Evolutionary conservation across 2,113 vertebrate species (phyloP).

Genomic region (Origma solitaria): DNA sequence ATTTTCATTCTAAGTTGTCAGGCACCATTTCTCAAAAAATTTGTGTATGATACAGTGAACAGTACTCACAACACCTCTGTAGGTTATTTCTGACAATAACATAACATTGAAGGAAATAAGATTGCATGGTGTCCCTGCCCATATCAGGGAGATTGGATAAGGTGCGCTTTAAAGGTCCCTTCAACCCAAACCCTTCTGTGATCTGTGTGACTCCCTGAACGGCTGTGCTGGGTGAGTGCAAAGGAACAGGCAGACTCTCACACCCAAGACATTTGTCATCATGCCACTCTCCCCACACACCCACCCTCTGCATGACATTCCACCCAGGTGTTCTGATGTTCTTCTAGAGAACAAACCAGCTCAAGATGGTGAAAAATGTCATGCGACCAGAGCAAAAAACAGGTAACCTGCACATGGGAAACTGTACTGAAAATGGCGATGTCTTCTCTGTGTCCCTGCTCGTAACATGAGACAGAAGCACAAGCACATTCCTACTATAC

Average conservation of each 20-base stretch:
- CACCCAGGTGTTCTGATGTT: background rate
- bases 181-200: background rate
- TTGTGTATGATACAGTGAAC: background rate
- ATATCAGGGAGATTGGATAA: background rate
- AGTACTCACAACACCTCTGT: background rate
- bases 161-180: background rate
- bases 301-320: background rate
- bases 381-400: background rate
- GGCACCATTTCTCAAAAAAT: background rate
- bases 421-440: background rate
- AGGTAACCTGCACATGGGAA: background rate
- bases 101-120: background rate
- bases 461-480: background rate
- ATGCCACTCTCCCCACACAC: background rate
- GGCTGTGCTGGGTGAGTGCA: background rate
- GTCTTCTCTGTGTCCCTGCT: background rate
- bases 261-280: background rate
- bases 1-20: background rate
- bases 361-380: background rate
- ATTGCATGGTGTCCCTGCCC: fast-evolving
- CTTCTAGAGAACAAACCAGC: background rate
- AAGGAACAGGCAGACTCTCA: background rate
- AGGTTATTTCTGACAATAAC: background rate
- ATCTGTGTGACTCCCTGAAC: background rate
- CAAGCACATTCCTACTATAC: background rate